phyloP scores from a whole-genome alignment of 2,113 vertebrate species.

The Syngnathus floridae region DNA sequence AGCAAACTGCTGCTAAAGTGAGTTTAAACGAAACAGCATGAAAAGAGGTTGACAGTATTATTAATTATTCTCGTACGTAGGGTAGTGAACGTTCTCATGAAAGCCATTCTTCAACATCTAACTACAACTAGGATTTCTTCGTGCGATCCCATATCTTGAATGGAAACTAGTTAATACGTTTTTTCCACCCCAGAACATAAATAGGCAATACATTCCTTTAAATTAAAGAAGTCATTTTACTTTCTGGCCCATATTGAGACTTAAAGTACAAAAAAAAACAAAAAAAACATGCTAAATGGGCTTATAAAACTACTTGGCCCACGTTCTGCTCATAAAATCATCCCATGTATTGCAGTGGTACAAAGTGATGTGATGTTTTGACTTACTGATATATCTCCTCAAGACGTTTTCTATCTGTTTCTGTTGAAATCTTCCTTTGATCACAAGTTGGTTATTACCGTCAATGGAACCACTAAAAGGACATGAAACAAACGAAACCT shows the following conservation, averaged over 20 bases:
- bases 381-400: slow-evolving; percentile 99
- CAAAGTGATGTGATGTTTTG: not conserved
- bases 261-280: not conserved
- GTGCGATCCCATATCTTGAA: too few species aligned
- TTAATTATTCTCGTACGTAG: too few species aligned
- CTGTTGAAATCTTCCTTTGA: slow-evolving; percentile 99
- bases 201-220: not conserved
- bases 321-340: too few species aligned
- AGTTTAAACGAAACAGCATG: too few species aligned
- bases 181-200: not conserved
- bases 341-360: not conserved
- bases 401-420: slow-evolving; percentile 99
- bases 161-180: too few species aligned
- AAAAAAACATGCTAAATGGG: not conserved
- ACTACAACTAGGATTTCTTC: too few species aligned
- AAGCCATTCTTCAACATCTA: too few species aligned
- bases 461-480: slow-evolving; percentile 91
- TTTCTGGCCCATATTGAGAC: too few species aligned
- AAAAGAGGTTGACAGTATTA: too few species aligned
- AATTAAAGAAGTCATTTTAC: too few species aligned
- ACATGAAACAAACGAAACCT: not conserved
- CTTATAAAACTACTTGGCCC: not conserved
- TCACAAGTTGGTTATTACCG: slow-evolving; percentile 98
- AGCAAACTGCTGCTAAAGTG: too few species aligned
- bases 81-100: too few species aligned